Base-by-base conservation (phyloP, 64 coral and sea anemone species). In the Hydrozoanthus tunicans region DNA sequence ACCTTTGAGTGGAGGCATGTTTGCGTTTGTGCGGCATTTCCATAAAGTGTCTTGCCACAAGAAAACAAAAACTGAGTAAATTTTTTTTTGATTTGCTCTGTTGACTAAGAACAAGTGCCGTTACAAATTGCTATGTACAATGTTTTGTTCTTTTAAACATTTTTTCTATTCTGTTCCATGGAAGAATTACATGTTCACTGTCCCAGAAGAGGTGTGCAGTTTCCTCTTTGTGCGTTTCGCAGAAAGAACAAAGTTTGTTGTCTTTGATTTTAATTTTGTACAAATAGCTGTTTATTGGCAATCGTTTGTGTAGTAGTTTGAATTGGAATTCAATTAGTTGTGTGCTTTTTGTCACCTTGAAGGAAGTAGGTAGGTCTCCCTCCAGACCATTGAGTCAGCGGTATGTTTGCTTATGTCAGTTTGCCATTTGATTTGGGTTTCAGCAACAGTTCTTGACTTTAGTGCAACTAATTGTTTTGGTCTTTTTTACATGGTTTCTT, bases 211-310 rank as follows among this genome's bases (percentile, higher is more conserved):
- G 55, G 51, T 77, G 86, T 62, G 60, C 56, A 3, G 76, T 58
- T 23, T 77, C 63, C 58, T 79, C 56, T 24, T 5, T 60, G 51
- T 79, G 73, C 6, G 12, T 27, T 65, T 64, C 64, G 56, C 86
- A 89, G 59, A 89, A 73, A 13, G 57, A 61, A 55, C 52, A 88
- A 14, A 58, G 66, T 56, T 53, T 9, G 83, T 73, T 88, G 65
- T 88, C 83, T 55, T 53, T 73, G 68, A 73, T 7, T 14, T 70
- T 70, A 56, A 88, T 88, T 88, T 55, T 86, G n/a, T 52, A 57
- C 54, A 54, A 10, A 17, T 71, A 88, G 53, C 73, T 56, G 26
- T 88, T 88, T 73, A 64, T 57, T 55, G 67, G 7, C 59, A 73
- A 57, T 73, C 65, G 8, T 88, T 70, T 88, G 73, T 73, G 83